Evolutionary conservation across 2,888 invertebrate genomes (phyloP).

Genomic region (Microctonus brassicae): DNA sequence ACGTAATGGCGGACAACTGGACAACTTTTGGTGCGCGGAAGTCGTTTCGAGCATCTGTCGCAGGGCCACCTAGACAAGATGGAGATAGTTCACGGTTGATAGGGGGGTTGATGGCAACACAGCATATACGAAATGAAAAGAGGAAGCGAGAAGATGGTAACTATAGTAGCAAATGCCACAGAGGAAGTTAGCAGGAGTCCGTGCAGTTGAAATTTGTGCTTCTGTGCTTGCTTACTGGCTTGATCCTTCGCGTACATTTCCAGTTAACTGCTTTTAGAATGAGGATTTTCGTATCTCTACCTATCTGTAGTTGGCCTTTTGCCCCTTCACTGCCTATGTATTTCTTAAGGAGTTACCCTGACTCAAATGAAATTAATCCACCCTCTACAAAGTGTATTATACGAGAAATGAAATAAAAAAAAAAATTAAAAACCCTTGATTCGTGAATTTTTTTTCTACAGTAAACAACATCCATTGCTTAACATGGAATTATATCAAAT

Average conservation of each 20-base stretch:
- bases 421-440: too few relatives aligned
- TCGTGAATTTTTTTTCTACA: too few relatives aligned
- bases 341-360: neutral
- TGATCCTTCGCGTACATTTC: neutral
- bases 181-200: neutral
- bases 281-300: neutral
- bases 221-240: neutral
- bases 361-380: neutral
- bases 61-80: conserved; percentile 18
- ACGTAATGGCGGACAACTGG: neutral
- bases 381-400: neutral
- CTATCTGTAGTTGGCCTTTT: neutral
- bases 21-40: conserved; percentile 16
- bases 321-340: neutral
- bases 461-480: neutral
- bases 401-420: neutral
- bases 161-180: neutral
- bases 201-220: neutral
- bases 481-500: neutral
- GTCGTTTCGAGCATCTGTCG: conserved; percentile 28
- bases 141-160: neutral
- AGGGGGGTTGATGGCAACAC: neutral
- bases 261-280: neutral
- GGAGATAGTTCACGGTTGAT: conserved; percentile 15
- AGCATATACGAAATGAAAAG: neutral